phyloP scores from a whole-genome alignment of 2,113 vertebrate species.

The Cnemophilus loriae region DNA sequence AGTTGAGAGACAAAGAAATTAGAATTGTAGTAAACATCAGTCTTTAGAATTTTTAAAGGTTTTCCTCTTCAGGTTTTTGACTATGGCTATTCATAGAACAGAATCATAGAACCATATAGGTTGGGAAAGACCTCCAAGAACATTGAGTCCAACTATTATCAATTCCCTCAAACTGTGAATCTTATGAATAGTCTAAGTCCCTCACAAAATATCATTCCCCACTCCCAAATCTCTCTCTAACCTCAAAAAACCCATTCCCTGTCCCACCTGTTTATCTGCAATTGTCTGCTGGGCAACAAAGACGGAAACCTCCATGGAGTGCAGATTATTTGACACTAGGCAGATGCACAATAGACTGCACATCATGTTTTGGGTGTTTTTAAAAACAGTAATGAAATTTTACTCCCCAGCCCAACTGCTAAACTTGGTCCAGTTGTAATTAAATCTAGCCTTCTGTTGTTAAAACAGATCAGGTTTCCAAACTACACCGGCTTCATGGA shows the following conservation, averaged over 20 bases:
- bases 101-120: not conserved
- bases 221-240: not conserved
- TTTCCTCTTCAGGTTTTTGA: not conserved
- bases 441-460: not conserved
- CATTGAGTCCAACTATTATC: not conserved
- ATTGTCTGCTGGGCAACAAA: not conserved
- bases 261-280: not conserved
- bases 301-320: not conserved
- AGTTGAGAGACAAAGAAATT: not conserved
- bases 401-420: not conserved
- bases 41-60: not conserved
- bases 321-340: not conserved
- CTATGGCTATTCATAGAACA: not conserved
- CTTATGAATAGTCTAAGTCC: not conserved
- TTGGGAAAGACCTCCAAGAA: not conserved
- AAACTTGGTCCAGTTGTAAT: not conserved
- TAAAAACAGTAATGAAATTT: not conserved
- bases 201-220: not conserved
- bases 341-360: fast-evolving
- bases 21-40: not conserved
- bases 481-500: not conserved
- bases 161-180: not conserved
- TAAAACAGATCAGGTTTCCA: not conserved
- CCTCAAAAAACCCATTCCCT: not conserved
- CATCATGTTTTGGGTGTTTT: not conserved